These are phyloP conservation scores for Drosophila sordidula DNA, from an alignment of 2,888 invertebrate species.

Conservation along the genomic window DNA sequence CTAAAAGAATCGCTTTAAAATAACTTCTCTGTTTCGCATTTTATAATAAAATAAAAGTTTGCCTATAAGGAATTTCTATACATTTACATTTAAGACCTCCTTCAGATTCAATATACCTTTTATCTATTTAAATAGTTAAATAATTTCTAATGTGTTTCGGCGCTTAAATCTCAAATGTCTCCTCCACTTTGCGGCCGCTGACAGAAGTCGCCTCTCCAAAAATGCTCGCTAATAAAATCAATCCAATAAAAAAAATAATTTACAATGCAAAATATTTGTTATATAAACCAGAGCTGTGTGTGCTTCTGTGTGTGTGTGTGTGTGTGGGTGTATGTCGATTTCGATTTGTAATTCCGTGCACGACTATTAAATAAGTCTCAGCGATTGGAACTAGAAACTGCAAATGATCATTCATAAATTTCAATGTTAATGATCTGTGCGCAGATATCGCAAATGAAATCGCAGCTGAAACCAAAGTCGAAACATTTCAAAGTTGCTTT, in stretches of 20 bases:
- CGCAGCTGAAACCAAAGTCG: conserved; percentile 25
- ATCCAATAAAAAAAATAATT: conserved; percentile 31
- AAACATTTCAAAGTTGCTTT: conserved; percentile 50
- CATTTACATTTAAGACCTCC: too few relatives aligned
- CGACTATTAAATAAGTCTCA: conserved; percentile 39
- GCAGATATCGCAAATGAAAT: conserved; percentile 40
- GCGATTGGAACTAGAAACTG: conserved; percentile 26
- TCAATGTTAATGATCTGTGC: conserved; percentile 53
- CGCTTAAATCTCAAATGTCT: conserved; percentile 3
- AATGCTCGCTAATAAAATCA: conserved; percentile 23
- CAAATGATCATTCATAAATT: conserved; percentile 72
- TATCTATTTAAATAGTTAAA: too few relatives aligned
- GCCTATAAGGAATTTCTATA: too few relatives aligned
- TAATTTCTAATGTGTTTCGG: too few relatives aligned
- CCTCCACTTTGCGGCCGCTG: conserved; percentile 2
- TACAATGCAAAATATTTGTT: conserved; percentile 53
- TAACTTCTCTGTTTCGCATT: too few relatives aligned
- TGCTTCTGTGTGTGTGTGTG: conserved; percentile 5
- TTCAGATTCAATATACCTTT: too few relatives aligned
- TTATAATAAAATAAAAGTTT: too few relatives aligned
- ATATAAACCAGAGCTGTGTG: conserved; percentile 44
- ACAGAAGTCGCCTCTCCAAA: conserved; percentile 26
- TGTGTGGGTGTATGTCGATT: conserved; percentile 30
- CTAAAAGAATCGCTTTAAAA: too few relatives aligned
- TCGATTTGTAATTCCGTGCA: conserved; percentile 50